phyloP scores from a whole-genome alignment of 2,797 vertebrate species.

The Coilia nasus region DNA sequence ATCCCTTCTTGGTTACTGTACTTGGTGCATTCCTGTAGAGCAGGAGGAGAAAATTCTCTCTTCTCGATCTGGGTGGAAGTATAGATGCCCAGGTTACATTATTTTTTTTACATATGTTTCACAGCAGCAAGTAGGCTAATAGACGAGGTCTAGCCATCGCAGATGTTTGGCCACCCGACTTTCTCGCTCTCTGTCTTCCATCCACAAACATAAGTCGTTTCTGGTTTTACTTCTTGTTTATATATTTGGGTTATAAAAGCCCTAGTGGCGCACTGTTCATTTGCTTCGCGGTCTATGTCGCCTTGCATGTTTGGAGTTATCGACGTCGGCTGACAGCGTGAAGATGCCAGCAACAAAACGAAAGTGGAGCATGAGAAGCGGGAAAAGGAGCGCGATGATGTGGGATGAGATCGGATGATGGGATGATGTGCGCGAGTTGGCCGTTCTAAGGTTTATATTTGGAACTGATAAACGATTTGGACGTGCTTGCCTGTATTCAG shows the following conservation, averaged over 20 bases:
- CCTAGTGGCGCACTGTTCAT: slow-evolving; percentile 70
- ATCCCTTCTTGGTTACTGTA: background rate
- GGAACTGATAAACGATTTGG: no score
- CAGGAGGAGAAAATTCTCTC: background rate
- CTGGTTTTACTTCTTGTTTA: slow-evolving; percentile 73
- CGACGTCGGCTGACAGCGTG: background rate
- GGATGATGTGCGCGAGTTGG: no score
- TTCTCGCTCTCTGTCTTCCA: background rate
- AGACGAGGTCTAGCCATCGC: no score
- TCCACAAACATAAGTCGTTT: slow-evolving; percentile 68
- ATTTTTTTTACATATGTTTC: background rate
- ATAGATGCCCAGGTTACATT: background rate
- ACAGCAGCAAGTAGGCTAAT: background rate
- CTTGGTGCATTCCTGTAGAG: slow-evolving; percentile 18
- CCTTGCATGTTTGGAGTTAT: slow-evolving; percentile 57
- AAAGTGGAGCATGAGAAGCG: background rate
- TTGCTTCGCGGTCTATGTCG: slow-evolving; percentile 70
- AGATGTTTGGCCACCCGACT: background rate
- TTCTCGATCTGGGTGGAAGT: background rate
- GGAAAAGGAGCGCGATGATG: background rate
- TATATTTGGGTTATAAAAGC: slow-evolving; percentile 69
- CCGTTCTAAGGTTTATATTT: no score
- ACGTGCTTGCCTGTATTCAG: background rate
- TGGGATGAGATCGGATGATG: background rate
- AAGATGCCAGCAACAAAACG: background rate